Evolutionary conservation across 2,888 invertebrate genomes (phyloP), one percentile per base, ranked within the genome.

Genomic region (Calliphora vomitoria): DNA sequence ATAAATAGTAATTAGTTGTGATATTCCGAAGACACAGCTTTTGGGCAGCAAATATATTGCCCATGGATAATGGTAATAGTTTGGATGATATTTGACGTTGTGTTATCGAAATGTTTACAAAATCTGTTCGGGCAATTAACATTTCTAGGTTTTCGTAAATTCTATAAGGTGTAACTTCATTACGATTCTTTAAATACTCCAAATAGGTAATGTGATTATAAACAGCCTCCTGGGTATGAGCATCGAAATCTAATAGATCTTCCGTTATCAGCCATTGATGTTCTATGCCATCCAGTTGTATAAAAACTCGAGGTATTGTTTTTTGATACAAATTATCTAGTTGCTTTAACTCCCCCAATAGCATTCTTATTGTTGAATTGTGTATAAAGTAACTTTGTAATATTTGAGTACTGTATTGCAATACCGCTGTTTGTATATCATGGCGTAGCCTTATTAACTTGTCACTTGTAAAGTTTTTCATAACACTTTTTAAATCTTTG

Each of bases 1-100:
- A 90, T 18, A 92, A 84, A 18, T 92, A 92, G 13, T 72, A 85
- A 69, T 89, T 87, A 15, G 64, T 62, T 13, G 89, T 91, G 4
- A 75, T 53, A 79, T 92, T 92, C 20, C 89, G 89, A n/a, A 92
- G 82, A 69, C 91, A 92, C 13, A 92, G 80, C 62, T 90, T 91
- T 8, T 88, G 81, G 1, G 90, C 89, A 1, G 89, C 90, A 71
- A 89, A 90, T 25, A 92, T 80, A n/a, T 89, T 74, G 2, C 86
- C 89, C 76, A 90, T 89, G 15, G 89, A 89, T 0, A 38, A 1
- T 0, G 92, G 88, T 68, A 92, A 69, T 44, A 88, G 86, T 3
- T 72, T 25, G 11, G 72, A 41, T 3, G 50, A 50, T 15, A 25
- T 11, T 53, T 64, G 50, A 38, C 81, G 81, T 18, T 81, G n/a